A percentile compares a stretch with the other conserved stretches of the same genome.
Conservation (phyloP, 2,797 vertebrate species). For the Cossypha heuglini region DNA sequence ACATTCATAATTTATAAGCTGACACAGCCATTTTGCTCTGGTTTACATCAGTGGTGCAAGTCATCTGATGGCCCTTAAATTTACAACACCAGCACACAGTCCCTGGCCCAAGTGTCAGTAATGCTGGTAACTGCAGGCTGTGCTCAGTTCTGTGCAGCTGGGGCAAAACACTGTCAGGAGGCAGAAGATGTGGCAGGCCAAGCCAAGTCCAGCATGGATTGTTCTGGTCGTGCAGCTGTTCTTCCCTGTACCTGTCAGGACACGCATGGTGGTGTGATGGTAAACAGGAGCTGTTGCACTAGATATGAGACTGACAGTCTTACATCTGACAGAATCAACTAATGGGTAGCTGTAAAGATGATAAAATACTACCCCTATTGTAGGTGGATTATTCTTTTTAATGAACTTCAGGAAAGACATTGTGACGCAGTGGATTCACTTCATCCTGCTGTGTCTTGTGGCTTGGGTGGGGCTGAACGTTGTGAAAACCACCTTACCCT, state of each 20-base stretch:
- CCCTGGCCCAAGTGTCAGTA: background rate
- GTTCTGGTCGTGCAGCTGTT: background rate
- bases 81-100: background rate
- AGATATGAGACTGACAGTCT: background rate
- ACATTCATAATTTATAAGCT: conserved; percentile 2
- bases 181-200: background rate
- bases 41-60: background rate
- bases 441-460: background rate
- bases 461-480: background rate
- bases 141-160: background rate
- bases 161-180: background rate
- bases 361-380: background rate
- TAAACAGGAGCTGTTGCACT: background rate
- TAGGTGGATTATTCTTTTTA: background rate
- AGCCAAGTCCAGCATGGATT: background rate
- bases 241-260: background rate
- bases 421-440: background rate
- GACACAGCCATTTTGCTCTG: background rate
- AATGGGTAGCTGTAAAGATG: background rate
- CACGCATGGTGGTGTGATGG: background rate
- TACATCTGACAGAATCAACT: background rate
- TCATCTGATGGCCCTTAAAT: background rate
- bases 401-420: background rate
- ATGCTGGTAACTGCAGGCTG: background rate
- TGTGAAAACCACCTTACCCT: background rate